These are phyloP conservation scores for Mustelus asterias DNA, from an alignment of 2,113 vertebrate species.

Conservation along the genomic window DNA sequence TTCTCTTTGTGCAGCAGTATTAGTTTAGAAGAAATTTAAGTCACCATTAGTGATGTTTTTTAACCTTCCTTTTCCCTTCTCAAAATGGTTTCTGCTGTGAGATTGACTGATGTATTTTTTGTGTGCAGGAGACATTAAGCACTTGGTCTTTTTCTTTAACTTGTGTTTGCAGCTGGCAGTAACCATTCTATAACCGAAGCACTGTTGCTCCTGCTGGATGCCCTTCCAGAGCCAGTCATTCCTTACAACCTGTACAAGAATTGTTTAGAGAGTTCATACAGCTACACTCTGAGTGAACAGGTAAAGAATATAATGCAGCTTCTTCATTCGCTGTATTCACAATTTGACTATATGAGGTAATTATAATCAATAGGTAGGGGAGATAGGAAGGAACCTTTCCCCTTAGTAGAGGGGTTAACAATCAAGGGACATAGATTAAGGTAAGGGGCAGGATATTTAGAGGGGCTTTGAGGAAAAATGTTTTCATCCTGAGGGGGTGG, in stretches of 20 bases:
- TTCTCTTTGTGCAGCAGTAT: not conserved
- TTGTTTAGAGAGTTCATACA: slow-evolving; percentile 67
- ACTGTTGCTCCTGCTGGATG: slow-evolving; percentile 86
- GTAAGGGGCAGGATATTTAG: no score
- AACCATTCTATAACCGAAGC: slow-evolving; percentile 92
- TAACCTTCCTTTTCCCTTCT: not conserved
- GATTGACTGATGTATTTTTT: not conserved
- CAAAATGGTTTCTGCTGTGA: not conserved
- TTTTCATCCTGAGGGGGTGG: no score
- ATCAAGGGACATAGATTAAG: no score
- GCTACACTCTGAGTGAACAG: slow-evolving; percentile 67
- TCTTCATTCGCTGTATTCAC: not conserved
- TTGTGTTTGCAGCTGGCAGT: slow-evolving; percentile 66
- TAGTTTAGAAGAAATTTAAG: not conserved
- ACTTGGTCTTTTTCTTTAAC: slow-evolving; percentile 54
- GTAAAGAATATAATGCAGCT: slow-evolving; percentile 47
- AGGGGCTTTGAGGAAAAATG: no score
- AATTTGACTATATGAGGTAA: not conserved
- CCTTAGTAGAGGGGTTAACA: no score
- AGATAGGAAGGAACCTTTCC: no score
- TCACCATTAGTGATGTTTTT: not conserved
- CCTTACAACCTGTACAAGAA: slow-evolving; percentile 67
- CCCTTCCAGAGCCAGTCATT: slow-evolving; percentile 86
- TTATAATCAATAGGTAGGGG: not conserved
- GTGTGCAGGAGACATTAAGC: not conserved